Conservation (phyloP, 2,113 vertebrate species). For the Corythaeola cristata region DNA sequence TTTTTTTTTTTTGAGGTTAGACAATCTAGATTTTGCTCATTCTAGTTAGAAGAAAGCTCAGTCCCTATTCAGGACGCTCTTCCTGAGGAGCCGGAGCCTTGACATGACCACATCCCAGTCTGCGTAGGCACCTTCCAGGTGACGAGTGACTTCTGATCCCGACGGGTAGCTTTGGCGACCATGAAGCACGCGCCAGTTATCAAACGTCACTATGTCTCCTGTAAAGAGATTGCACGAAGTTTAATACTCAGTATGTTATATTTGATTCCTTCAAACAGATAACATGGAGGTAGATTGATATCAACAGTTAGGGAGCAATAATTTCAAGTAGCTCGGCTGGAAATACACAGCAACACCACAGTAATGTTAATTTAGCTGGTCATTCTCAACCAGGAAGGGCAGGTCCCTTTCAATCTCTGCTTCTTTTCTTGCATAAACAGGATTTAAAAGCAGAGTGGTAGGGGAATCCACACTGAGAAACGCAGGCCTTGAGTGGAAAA, state of each 20-base stretch:
- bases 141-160: slow-evolving; percentile 64
- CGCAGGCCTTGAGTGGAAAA: background rate
- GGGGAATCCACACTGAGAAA: background rate
- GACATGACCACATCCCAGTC: slow-evolving; percentile 97
- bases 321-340: background rate
- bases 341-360: background rate
- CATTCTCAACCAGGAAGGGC: background rate
- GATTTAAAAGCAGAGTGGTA: background rate
- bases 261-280: background rate
- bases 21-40: background rate
- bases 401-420: background rate
- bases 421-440: background rate
- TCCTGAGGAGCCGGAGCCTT: slow-evolving; percentile 82
- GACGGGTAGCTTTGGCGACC: slow-evolving; percentile 79
- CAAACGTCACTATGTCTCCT: slow-evolving; percentile 92
- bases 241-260: background rate
- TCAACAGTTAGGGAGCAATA: background rate
- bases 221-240: background rate
- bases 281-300: rapidly evolving
- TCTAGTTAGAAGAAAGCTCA: background rate
- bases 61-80: slow-evolving; percentile 39
- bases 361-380: background rate
- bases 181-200: slow-evolving; percentile 94
- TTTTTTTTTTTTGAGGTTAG: background rate
- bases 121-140: slow-evolving; percentile 91